phyloP scores from a whole-genome alignment of 2,888 invertebrate species.

The Hypena proboscidalis region DNA sequence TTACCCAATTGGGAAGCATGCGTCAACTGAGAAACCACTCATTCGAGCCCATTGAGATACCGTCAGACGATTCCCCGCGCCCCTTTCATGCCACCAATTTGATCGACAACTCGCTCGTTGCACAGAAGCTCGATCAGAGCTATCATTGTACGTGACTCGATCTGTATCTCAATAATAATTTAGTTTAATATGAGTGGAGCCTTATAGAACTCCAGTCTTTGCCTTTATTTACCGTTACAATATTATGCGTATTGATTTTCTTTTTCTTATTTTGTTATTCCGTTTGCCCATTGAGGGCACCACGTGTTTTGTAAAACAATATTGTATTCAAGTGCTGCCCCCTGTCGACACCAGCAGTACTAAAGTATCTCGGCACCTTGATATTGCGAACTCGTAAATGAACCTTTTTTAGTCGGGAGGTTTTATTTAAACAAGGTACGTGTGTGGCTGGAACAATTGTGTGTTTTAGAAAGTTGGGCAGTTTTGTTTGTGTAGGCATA shows the following conservation, averaged over 20 bases:
- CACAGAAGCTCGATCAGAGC: too few species aligned
- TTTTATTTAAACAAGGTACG: slow-evolving; percentile 28
- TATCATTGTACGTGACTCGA: too few species aligned
- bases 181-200: too few species aligned
- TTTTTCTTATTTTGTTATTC: slow-evolving; percentile 58
- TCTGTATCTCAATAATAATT: too few species aligned
- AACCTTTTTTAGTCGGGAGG: slow-evolving; percentile 19
- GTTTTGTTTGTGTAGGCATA: slow-evolving; percentile 16
- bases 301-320: slow-evolving; percentile 54
- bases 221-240: slow-evolving; percentile 27
- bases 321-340: slow-evolving; percentile 34
- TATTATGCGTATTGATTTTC: slow-evolving; percentile 51
- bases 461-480: too few species aligned
- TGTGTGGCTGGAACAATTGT: slow-evolving; percentile 23
- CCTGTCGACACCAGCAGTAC: slow-evolving; percentile 33
- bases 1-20: too few species aligned
- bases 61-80: too few species aligned
- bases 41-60: too few species aligned
- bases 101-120: too few species aligned
- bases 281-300: slow-evolving; percentile 39
- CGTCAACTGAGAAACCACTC: too few species aligned
- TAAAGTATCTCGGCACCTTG: slow-evolving; percentile 42
- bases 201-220: slow-evolving; percentile 29
- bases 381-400: slow-evolving; percentile 28
- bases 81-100: too few species aligned